Conservation (phyloP, 2,113 vertebrate species). For the Tor tambroides region DNA sequence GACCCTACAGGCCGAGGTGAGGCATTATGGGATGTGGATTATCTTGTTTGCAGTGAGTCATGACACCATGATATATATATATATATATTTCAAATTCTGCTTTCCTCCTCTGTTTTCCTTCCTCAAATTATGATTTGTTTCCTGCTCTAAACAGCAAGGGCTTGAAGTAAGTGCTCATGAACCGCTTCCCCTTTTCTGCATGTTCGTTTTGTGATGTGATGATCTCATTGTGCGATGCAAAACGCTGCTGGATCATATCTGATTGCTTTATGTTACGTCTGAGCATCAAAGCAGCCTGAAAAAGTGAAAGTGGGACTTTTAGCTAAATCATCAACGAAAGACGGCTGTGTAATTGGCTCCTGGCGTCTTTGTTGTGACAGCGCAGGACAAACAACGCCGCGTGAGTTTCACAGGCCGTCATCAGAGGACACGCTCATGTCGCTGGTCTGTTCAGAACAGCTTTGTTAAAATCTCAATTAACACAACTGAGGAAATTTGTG, state of each 20-base stretch:
- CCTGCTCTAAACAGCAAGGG: slow-evolving; percentile 90
- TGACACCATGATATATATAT: not conserved
- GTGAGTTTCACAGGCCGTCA: not conserved
- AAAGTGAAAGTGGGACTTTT: not conserved
- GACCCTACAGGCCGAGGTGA: slow-evolving; percentile 93
- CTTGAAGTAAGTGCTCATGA: slow-evolving; percentile 91
- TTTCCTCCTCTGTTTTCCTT: slow-evolving; percentile 59
- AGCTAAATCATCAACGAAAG: not conserved
- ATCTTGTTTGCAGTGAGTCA: not conserved
- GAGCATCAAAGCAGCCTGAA: not conserved
- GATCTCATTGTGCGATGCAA: slow-evolving; percentile 24
- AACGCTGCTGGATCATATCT: not conserved
- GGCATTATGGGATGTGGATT: slow-evolving; percentile 47
- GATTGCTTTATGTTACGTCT: slow-evolving; percentile 6
- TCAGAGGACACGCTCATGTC: not conserved
- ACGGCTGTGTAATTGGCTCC: not conserved
- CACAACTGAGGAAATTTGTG: not conserved
- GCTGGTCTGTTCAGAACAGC: not conserved
- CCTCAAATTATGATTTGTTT: slow-evolving; percentile 52
- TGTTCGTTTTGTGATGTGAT: slow-evolving; percentile 56
- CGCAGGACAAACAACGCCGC: slow-evolving; percentile 5
- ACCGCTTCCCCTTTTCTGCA: slow-evolving; percentile 62
- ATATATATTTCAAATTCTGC: slow-evolving; percentile 34
- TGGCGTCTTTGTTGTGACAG: slow-evolving; percentile 24
- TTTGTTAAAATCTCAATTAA: not conserved